Evolutionary conservation across 2,113 vertebrate genomes (phyloP).

Genomic region (Eleginops maclovinus): DNA sequence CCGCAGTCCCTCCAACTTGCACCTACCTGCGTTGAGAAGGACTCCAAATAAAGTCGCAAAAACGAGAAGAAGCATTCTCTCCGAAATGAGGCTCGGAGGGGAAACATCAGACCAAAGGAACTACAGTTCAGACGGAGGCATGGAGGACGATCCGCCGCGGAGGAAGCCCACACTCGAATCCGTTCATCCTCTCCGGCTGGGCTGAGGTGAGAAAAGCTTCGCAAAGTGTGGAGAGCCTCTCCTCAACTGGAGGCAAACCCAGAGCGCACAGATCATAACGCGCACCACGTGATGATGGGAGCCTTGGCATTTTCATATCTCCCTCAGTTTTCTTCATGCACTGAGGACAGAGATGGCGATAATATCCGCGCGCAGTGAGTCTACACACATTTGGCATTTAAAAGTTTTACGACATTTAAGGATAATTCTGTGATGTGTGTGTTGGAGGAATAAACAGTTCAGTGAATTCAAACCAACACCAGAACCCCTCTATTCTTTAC

Average conservation of each 20-base stretch:
- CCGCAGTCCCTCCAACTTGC: slow-evolving; percentile 24
- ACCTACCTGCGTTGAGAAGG: slow-evolving; percentile 78
- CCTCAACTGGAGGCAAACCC: slow-evolving; percentile 20
- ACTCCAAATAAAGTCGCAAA: slow-evolving; percentile 80
- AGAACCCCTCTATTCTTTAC: neutral
- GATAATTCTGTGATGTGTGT: neutral
- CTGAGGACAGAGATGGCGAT: neutral
- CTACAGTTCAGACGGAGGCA: slow-evolving; percentile 33
- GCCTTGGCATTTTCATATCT: slow-evolving; percentile 14
- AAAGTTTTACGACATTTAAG: neutral
- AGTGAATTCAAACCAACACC: neutral
- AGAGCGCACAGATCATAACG: slow-evolving; percentile 35
- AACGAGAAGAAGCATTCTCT: slow-evolving; percentile 80
- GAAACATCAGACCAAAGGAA: slow-evolving; percentile 70
- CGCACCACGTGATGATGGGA: slow-evolving; percentile 65
- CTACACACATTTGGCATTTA: slow-evolving; percentile 2
- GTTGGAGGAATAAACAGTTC: neutral
- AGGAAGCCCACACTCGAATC: slow-evolving; percentile 25
- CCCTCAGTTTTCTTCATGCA: neutral
- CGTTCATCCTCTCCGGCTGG: slow-evolving; percentile 46
- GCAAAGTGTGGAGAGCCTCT: slow-evolving; percentile 22
- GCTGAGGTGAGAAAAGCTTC: slow-evolving; percentile 27
- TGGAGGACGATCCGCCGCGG: slow-evolving; percentile 13
- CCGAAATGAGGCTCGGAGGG: slow-evolving; percentile 50
- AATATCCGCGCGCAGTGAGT: neutral